These are phyloP conservation scores for Heliconius cydno DNA, from an alignment of 2,888 invertebrate species.

Conservation along the genomic window DNA sequence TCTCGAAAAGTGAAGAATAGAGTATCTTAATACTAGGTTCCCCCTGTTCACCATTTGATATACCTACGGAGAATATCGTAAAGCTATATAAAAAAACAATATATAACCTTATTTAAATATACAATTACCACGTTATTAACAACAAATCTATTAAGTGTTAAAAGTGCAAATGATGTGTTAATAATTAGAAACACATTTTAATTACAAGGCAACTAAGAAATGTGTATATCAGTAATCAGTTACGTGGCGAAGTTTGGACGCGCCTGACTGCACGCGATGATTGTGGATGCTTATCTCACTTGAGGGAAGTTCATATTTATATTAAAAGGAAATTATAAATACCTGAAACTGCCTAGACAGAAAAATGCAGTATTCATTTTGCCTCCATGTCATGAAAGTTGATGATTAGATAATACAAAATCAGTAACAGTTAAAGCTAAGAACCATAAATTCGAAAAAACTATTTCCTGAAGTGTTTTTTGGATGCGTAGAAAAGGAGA, in stretches of 20 bases:
- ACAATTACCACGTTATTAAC: not conserved
- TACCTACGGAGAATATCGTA: no score
- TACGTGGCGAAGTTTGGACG: not conserved
- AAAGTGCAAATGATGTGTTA: not conserved
- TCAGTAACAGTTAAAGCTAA: no score
- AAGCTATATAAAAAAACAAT: no score
- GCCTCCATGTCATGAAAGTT: no score
- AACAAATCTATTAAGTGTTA: not conserved
- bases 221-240: not conserved
- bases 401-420: no score
- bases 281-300: not conserved
- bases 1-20: not conserved
- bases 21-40: not conserved
- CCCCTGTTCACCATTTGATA: not conserved
- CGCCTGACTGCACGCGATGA: not conserved
- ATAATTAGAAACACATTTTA: constrained; percentile 3
- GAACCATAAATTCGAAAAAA: no score
- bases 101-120: no score
- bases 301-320: not conserved
- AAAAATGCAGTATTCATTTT: no score
- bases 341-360: no score
- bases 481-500: not conserved
- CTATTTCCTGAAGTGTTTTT: no score
- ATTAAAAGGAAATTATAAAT: not conserved
- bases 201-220: constrained; percentile 5